phyloP scores from a whole-genome alignment of 1,140 invertebrate genomes.

The Asbolus verrucosus region DNA sequence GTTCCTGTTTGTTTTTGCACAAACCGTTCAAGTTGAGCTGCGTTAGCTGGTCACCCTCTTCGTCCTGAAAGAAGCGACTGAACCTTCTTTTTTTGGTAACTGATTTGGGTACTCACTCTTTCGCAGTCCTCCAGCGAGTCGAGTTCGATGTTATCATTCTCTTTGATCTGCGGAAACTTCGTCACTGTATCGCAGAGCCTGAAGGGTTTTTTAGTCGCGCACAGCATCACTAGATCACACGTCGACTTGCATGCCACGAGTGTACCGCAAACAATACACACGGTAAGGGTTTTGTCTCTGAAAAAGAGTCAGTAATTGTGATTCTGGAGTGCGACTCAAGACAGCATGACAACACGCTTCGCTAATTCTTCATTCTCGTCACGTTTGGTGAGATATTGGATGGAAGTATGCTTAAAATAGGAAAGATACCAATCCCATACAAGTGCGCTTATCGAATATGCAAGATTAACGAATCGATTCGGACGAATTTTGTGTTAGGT shows the following conservation, averaged over 20 bases:
- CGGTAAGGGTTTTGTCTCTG: conserved; percentile 22
- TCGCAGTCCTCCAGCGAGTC: conserved; percentile 60
- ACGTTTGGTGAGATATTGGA: conserved; percentile 51
- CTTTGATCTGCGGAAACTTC: conserved; percentile 53
- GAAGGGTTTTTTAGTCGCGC: conserved; percentile 55
- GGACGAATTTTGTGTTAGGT: no score
- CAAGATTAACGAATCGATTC: not conserved
- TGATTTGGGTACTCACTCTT: conserved; percentile 49
- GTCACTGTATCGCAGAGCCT: conserved; percentile 55
- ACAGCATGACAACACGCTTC: conserved; percentile 63
- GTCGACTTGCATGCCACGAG: no score
- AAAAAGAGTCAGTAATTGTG: conserved; percentile 56
- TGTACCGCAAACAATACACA: no score
- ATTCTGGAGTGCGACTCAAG: conserved; percentile 61
- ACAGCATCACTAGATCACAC: no score
- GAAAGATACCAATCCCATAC: not conserved
- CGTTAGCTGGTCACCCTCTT: conserved; percentile 46
- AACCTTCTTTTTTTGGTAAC: no score
- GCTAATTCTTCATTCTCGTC: conserved; percentile 60
- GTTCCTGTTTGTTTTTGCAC: conserved; percentile 52
- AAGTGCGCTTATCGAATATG: conserved; percentile 1
- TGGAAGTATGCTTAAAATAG: conserved; percentile 46
- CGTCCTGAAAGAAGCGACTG: not conserved
- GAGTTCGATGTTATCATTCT: conserved; percentile 59
- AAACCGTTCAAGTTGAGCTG: conserved; percentile 62